A percentile compares a stretch with the other conserved stretches of the same genome.
Conservation (phyloP, 2,888 invertebrate genomes). For the Chaetogeoica ovagalla region DNA sequence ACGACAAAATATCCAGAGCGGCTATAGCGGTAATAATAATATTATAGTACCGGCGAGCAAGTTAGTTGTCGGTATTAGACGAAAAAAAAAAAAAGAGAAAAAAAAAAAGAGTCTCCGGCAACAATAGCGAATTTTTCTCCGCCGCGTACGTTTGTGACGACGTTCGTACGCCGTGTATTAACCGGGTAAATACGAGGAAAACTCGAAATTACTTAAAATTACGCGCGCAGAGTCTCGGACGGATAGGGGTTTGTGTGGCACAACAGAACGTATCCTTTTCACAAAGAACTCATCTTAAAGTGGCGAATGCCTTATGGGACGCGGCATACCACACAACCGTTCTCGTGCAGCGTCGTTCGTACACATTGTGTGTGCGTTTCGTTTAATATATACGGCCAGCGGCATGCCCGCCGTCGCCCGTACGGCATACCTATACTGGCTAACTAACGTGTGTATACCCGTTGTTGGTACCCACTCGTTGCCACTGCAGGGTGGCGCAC, state of each 20-base stretch:
- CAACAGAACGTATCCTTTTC: background rate
- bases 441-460: too few relatives aligned
- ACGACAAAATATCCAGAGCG: too few relatives aligned
- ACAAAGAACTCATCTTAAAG: constrained; percentile 29
- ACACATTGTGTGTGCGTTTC: too few relatives aligned
- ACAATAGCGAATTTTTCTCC: constrained; percentile 13
- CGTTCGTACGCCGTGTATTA: background rate
- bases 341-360: background rate
- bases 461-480: background rate
- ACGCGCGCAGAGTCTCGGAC: background rate
- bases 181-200: too few relatives aligned
- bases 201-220: constrained; percentile 11
- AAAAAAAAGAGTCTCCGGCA: too few relatives aligned
- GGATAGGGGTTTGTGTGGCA: background rate
- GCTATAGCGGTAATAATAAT: background rate
- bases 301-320: constrained; percentile 30
- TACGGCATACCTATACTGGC: too few relatives aligned
- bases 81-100: too few relatives aligned
- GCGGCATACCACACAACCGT: too few relatives aligned
- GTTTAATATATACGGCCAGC: background rate
- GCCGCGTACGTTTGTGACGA: too few relatives aligned
- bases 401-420: background rate
- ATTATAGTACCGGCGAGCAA: background rate
- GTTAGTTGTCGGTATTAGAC: constrained; percentile 19
- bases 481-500: background rate